A percentile compares a stretch with the other conserved stretches of the same genome.
Evolutionary conservation across 23 tunicate genomes (phyloP).

Genomic region (Diplosoma virens): DNA sequence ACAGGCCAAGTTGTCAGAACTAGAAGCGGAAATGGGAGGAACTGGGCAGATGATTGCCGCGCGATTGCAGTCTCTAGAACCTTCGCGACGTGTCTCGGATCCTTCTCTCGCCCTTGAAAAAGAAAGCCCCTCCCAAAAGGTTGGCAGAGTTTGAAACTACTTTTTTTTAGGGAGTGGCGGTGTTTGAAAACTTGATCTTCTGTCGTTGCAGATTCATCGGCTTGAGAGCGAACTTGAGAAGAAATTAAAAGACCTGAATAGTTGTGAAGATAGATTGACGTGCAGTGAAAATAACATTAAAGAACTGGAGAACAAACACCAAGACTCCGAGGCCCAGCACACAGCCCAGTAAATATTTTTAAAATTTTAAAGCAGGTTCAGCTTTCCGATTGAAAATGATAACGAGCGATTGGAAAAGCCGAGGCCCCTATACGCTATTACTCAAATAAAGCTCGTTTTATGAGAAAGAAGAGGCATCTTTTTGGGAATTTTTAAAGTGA

Average conservation of each 20-base stretch:
- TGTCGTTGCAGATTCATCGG: slow-evolving; percentile 41
- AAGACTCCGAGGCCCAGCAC: slow-evolving; percentile 7
- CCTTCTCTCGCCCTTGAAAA: slow-evolving; percentile 56
- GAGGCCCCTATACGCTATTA: too few species aligned
- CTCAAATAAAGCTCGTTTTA: too few species aligned
- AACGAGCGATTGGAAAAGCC: too few species aligned
- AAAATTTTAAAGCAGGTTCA: neutral
- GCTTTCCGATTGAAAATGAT: too few species aligned
- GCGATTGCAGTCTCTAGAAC: slow-evolving; percentile 65
- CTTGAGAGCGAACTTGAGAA: slow-evolving; percentile 34
- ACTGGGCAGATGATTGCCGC: slow-evolving; percentile 88
- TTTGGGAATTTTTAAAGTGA: too few species aligned
- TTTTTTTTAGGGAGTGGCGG: too few species aligned
- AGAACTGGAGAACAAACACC: slow-evolving; percentile 32
- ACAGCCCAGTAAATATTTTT: slow-evolving; percentile 16
- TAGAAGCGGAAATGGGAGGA: slow-evolving; percentile 90
- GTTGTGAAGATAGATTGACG: slow-evolving; percentile 13
- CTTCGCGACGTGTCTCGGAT: slow-evolving; percentile 62
- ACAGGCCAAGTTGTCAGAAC: slow-evolving; percentile 74
- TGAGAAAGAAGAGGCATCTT: too few species aligned
- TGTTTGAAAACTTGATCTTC: too few species aligned
- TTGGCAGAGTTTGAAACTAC: neutral
- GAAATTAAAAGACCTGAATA: slow-evolving; percentile 16
- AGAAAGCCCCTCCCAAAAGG: slow-evolving; percentile 42
- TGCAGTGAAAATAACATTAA: slow-evolving; percentile 20